Base-by-base conservation (phyloP, 2,113 vertebrate species). In the Nipponia nippon region DNA sequence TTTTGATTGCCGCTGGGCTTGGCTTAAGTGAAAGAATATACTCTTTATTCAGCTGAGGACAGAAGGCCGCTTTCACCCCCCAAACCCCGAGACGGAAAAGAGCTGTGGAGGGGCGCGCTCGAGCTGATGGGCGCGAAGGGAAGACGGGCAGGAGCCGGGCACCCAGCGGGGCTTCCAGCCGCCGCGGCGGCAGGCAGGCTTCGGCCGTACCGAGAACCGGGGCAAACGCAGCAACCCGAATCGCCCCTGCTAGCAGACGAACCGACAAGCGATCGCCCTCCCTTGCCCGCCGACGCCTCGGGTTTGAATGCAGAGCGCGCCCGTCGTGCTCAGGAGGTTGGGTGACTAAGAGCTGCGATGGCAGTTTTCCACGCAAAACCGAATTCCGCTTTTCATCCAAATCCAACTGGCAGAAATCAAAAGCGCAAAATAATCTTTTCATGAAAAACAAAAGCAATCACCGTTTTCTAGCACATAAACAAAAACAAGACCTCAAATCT, bases 201-300 rank as follows among this genome's bases (percentile, higher is more conserved):
- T 19, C 70, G 42, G 32, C 53, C 53, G 40, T 12, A 42, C 40
- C 40, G 40, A 42, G 40, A 13, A 42, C 40, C 40, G 40, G 12
- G 40, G 59, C 49, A 34, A 11, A 8, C 30, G 29, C 63, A 19
- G 52, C n/a, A 40, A n/a, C 19, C 27, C 32, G 0, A 8, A 8
- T 8, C 53, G 7, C 25, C 25, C 1, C 50, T 6, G n/a, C 8
- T 5, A 22, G 59, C 52, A 32, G 34, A 16, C 34, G 32, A 32
- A 22, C 21, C 38, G 26, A 26, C 11, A 36, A 36, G 36, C 9
- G 16, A 16, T 1, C 13, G 12, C 32, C 22, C 42, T 13, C 16
- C 49, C 32, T 5, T 12, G 26, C 36, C 16, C 12, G 1, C 38
- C 25, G 4, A 36, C 5, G 8, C 12, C 11, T 0, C 0, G 56